phyloP scores from a whole-genome alignment of 2,888 invertebrate species.

The Eupithecia subfuscata region DNA sequence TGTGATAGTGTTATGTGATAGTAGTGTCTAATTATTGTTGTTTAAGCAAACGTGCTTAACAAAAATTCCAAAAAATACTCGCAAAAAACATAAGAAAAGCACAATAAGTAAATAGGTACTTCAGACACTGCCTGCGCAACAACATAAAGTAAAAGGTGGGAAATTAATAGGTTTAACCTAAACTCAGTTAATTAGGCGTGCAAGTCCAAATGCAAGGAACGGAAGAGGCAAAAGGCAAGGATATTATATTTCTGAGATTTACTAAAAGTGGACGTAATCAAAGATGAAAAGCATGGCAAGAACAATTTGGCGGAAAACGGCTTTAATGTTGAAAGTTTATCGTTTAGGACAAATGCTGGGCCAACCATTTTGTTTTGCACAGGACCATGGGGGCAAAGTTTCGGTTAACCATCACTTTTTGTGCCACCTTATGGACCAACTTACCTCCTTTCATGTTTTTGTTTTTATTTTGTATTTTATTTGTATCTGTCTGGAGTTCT shows the following conservation, averaged over 20 bases:
- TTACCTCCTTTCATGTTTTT: background rate
- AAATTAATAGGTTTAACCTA: slow-evolving; percentile 46
- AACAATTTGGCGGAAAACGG: background rate
- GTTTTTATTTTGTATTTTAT: background rate
- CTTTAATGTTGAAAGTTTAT: background rate
- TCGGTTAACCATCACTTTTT: background rate
- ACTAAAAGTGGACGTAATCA: slow-evolving; percentile 14
- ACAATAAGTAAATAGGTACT: background rate
- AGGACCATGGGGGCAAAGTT: background rate
- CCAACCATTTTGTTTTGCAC: background rate
- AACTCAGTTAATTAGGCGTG: slow-evolving; percentile 65
- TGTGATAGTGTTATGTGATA: background rate
- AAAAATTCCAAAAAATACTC: background rate
- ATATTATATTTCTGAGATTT: slow-evolving; percentile 44
- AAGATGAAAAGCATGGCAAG: background rate
- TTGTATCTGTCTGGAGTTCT: background rate
- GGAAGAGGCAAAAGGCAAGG: slow-evolving; percentile 49
- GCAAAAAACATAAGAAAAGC: background rate
- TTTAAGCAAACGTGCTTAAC: background rate
- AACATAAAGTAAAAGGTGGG: slow-evolving; percentile 44
- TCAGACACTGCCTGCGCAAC: slow-evolving; percentile 26
- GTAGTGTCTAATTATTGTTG: background rate
- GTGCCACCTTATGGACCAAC: background rate
- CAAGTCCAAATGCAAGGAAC: slow-evolving; percentile 60
- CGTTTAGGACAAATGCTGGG: background rate